Conservation (phyloP, 2,113 vertebrate species). For the Erythrocercus mccallii region DNA sequence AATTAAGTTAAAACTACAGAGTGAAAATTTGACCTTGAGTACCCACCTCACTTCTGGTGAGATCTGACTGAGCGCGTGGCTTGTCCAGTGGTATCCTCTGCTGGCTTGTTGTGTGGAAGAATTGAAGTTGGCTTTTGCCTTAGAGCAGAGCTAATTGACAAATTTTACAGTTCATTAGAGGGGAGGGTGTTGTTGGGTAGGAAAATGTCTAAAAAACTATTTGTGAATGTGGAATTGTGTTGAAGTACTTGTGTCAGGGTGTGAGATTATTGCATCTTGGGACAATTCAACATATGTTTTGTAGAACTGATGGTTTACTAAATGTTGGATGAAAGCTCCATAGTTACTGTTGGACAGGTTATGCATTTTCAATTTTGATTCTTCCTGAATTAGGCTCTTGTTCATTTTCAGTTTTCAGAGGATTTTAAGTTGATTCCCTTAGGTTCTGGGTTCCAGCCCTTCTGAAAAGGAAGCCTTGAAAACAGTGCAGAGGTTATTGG, state of each 20-base stretch:
- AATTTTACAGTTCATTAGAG: not conserved
- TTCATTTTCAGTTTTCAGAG: not conserved
- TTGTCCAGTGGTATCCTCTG: not conserved
- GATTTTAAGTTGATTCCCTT: not conserved
- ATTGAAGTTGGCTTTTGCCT: not conserved
- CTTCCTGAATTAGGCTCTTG: not conserved
- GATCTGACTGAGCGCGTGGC: accelerated
- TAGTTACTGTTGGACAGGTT: not conserved
- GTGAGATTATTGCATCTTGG: not conserved
- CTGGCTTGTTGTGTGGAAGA: not conserved
- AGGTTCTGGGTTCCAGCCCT: not conserved
- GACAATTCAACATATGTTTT: not conserved
- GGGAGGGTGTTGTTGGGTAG: not conserved
- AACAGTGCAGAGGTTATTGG: not conserved
- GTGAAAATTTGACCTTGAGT: not conserved
- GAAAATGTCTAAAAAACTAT: not conserved
- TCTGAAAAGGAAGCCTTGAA: not conserved
- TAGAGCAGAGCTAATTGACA: not conserved
- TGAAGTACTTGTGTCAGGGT: not conserved
- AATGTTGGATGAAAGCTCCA: not conserved
- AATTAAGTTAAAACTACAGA: not conserved
- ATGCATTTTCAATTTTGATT: not conserved
- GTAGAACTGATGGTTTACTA: not conserved
- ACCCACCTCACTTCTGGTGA: not conserved
- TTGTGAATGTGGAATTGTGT: not conserved